phyloP scores from a whole-genome alignment of 2,888 invertebrate species.

The Tinea trinotella region DNA sequence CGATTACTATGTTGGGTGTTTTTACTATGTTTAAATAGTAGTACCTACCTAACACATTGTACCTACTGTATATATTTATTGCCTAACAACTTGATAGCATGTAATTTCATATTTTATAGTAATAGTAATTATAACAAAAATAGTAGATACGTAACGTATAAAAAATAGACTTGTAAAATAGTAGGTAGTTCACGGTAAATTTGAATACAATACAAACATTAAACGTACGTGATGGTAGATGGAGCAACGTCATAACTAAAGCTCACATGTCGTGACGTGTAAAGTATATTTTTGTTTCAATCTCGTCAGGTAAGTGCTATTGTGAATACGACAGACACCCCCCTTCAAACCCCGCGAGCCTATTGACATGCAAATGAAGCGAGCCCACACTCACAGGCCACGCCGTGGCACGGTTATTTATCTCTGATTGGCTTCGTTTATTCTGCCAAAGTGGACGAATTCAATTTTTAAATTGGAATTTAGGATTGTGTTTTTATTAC shows the following conservation, averaged over 20 bases:
- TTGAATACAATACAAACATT: constrained; percentile 3
- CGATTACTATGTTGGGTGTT: no score
- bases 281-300: constrained; percentile 8
- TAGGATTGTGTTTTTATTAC: neutral
- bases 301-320: constrained; percentile 46
- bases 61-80: no score
- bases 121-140: no score
- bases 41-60: no score
- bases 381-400: constrained; percentile 50
- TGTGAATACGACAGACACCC: constrained; percentile 31
- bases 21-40: no score
- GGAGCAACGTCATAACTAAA: neutral
- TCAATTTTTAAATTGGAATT: constrained; percentile 35
- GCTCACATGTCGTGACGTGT: neutral
- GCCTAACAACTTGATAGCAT: no score
- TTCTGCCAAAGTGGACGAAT: constrained; percentile 63
- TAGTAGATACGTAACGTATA: no score
- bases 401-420: constrained; percentile 48
- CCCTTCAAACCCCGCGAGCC: constrained; percentile 27
- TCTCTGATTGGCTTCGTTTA: constrained; percentile 68
- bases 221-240: neutral
- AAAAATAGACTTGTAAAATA: no score
- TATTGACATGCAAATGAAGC: constrained; percentile 68
- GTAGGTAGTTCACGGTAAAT: neutral
- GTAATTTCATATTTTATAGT: no score